Evolutionary conservation across 2,113 vertebrate genomes (phyloP).

Genomic region (Nannospalax galili): DNA sequence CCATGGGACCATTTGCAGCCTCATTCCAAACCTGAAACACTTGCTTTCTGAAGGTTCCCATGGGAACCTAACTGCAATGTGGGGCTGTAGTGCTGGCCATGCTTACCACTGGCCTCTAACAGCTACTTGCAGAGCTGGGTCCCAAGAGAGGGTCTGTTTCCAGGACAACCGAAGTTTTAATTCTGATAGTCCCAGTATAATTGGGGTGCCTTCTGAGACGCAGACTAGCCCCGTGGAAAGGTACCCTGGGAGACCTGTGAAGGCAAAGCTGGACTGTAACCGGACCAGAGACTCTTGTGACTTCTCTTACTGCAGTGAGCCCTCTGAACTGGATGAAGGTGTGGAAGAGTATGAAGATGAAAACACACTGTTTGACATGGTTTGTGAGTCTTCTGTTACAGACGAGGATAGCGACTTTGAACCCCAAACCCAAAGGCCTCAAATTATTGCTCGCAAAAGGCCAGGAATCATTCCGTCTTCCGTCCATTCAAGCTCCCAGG

Average conservation of each 20-base stretch:
- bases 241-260: constrained; percentile 86
- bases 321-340: constrained; percentile 89
- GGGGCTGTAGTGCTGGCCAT: constrained; percentile 93
- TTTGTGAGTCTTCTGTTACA: constrained; percentile 92
- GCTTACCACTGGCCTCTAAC: constrained; percentile 95
- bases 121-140: constrained; percentile 89
- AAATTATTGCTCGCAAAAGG: constrained; percentile 83
- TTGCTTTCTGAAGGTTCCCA: constrained; percentile 90
- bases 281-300: constrained; percentile 90
- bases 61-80: constrained; percentile 90
- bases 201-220: constrained; percentile 86
- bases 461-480: constrained; percentile 69
- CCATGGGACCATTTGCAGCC: constrained; percentile 95
- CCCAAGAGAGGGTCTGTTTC: constrained; percentile 90
- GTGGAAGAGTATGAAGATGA: constrained; percentile 92
- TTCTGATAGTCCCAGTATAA: constrained; percentile 90
- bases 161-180: constrained; percentile 91
- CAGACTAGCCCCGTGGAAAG: constrained; percentile 89
- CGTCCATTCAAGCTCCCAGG: constrained; percentile 78
- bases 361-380: constrained; percentile 91
- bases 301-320: constrained; percentile 93
- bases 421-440: constrained; percentile 82
- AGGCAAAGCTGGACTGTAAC: constrained; percentile 88
- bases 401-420: constrained; percentile 93
- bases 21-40: constrained; percentile 94